These are phyloP conservation scores for Glossophaga mutica DNA, from an alignment of 2,797 vertebrate species.

Conservation along the genomic window DNA sequence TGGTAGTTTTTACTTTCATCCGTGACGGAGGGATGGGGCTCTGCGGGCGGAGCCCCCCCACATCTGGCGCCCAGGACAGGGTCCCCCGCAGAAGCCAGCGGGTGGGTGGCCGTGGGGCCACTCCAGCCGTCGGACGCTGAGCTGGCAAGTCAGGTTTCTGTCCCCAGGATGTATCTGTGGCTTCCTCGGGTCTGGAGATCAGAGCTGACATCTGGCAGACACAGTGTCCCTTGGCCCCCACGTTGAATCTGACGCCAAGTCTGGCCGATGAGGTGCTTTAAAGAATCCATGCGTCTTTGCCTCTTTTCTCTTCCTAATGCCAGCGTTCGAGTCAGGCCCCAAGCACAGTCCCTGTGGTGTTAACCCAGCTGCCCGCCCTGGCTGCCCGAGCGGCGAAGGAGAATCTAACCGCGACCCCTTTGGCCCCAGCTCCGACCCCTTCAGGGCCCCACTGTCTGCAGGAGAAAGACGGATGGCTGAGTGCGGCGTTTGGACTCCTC, in stretches of 20 bases:
- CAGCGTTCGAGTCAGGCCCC: not conserved
- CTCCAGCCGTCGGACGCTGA: rapidly evolving
- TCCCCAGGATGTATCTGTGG: rapidly evolving
- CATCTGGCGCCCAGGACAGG: no score
- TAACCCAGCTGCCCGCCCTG: rapidly evolving
- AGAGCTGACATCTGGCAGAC: not conserved
- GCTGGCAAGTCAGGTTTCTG: rapidly evolving
- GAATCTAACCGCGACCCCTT: rapidly evolving
- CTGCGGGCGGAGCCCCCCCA: no score
- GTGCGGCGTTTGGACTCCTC: not conserved
- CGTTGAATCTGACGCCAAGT: rapidly evolving
- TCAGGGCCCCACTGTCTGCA: rapidly evolving
- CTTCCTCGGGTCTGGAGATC: not conserved
- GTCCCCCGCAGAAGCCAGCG: no score
- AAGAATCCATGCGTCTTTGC: not conserved
- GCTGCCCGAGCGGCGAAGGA: not conserved
- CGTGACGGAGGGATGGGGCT: no score
- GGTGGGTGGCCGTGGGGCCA: rapidly evolving
- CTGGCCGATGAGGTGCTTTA: not conserved
- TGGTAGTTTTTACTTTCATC: no score
- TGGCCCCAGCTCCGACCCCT: not conserved
- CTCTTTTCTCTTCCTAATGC: not conserved
- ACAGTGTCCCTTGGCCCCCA: not conserved
- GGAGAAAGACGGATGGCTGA: not conserved
- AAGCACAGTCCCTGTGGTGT: not conserved